Evolutionary conservation across 2,113 vertebrate genomes (phyloP), one percentile per base, ranked within the genome.

Genomic region (Rousettus leschenaultii): DNA sequence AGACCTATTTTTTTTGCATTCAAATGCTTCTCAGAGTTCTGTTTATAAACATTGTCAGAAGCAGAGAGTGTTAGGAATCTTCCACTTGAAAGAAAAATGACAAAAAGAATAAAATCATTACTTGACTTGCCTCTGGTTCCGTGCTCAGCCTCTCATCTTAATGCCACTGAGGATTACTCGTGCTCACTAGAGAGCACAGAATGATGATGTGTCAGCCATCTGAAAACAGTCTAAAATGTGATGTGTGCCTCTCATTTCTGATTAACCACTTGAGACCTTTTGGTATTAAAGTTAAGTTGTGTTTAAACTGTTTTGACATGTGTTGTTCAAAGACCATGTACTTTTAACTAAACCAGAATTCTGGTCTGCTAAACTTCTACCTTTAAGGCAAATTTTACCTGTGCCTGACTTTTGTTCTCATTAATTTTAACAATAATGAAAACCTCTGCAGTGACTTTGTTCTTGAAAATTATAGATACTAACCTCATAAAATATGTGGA

Each of bases 1-100:
- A 86, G 51, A 86, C 55, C 18, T 71, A 1, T 38, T 83, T 95
- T 57, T 79, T 43, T 18, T 43, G 21, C 16, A 5, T 92, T 96
- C 59, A 77, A 11, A 66, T 90, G 38, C n/a, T 93, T 30, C 86
- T 94, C 43, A 21, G 55, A 10, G 86, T 96, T 98, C 86, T n/a
- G 7, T 85, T 96, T 89, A 90, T 86, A 96, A 78, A 86, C 65
- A 48, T 0, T 6, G 65, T 74, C 61, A 79, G 83, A 73, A 83
- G 89, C 89, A 57, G 71, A 88, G 83, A 59, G 88, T 85, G 90
- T 71, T 77, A 53, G 89, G 78, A 78, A 86, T 87, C 55, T 93
- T 68, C 86, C 82, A 89, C 94, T 88, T 95, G 90, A 77, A 85
- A 91, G 97, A 73, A 91, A 77, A 63, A 83, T 83, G 94, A 86